Evolutionary conservation across 2,113 vertebrate genomes (phyloP), one percentile per base, ranked within the genome.

Genomic region (Rhineura floridana): DNA sequence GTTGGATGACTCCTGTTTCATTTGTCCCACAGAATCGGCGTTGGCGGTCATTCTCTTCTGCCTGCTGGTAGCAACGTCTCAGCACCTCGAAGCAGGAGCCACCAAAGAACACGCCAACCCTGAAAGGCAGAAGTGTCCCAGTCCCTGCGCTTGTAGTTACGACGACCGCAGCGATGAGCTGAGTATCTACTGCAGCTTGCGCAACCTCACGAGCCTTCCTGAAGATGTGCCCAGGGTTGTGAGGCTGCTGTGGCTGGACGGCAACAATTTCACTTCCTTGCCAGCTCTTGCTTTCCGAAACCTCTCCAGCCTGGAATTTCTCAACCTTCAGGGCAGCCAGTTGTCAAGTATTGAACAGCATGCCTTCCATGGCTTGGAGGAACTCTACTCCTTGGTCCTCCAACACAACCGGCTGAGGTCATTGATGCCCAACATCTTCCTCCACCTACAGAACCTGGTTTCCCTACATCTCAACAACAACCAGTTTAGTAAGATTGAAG

Each of bases 391-490:
- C 91, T 91, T 99, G 87, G 98, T 98, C 93, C 97, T 99, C 1
- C 98, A 98, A 87, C 96, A 98, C 72, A 99, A 99, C 91, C 95
- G 75, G 30, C 90, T 99, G 36, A 97, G 97, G 39, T 86, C 91
- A 2, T 93, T 99, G 85, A 96, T 97, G 0, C 96, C 96, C 3
- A 95, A 94, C 48, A 93, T 97, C 36, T 99, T 99, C 85, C 95
- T 96, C 46, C 98, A 98, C 92, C 98, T 98, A 0, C 98, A 98
- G 0, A 96, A 96, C 92, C 97, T 99, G 1, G 97, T 97, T 39
- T 98, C 98, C 1, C 96, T 99, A 9, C 98, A 97, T 94, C 97
- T 99, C 80, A 96, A 98, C 90, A 98, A 98, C 95, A 99, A 99
- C 91, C 96, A 96, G 81, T 96, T 99, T 30, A 91, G 92, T 83